Evolutionary conservation across 2,888 invertebrate genomes (phyloP).

Genomic region (Nymphalis polychloros): DNA sequence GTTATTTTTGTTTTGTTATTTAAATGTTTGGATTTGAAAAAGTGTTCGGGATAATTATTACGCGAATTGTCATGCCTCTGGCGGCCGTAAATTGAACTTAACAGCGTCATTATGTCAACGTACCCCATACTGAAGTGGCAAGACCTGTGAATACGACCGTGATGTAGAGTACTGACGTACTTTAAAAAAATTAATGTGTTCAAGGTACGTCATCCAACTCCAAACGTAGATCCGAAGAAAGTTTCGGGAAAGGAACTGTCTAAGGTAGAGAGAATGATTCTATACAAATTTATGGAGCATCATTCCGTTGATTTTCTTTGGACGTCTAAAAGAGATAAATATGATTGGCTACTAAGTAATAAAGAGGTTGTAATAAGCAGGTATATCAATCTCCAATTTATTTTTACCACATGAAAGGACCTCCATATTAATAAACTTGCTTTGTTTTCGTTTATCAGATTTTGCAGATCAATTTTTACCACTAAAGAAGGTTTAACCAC

Average conservation of each 20-base stretch:
- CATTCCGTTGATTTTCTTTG: conserved; percentile 93
- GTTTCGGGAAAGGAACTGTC: conserved; percentile 75
- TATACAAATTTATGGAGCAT: conserved; percentile 89
- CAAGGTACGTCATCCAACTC: conserved; percentile 69
- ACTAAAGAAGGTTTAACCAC: conserved; percentile 94
- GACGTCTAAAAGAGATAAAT: conserved; percentile 92
- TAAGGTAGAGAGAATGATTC: conserved; percentile 86
- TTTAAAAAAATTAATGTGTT: conserved; percentile 24
- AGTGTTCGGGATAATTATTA: too few species aligned
- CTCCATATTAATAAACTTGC: neutral
- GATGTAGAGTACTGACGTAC: too few species aligned
- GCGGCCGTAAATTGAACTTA: too few species aligned
- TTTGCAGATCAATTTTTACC: conserved; percentile 92
- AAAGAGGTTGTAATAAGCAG: conserved; percentile 79
- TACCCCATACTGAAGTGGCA: too few species aligned
- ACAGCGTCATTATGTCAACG: too few species aligned
- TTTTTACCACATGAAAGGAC: neutral
- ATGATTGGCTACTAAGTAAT: conserved; percentile 85
- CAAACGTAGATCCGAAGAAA: conserved; percentile 67
- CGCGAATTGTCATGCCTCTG: too few species aligned
- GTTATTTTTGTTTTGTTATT: too few species aligned
- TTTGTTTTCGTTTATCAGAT: conserved; percentile 78
- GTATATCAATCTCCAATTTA: conserved; percentile 47
- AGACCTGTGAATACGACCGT: too few species aligned
- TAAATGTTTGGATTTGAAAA: too few species aligned